These are phyloP conservation scores for Drosophila persimilis DNA, from an alignment of 1,140 invertebrate species.

Conservation along the genomic window DNA sequence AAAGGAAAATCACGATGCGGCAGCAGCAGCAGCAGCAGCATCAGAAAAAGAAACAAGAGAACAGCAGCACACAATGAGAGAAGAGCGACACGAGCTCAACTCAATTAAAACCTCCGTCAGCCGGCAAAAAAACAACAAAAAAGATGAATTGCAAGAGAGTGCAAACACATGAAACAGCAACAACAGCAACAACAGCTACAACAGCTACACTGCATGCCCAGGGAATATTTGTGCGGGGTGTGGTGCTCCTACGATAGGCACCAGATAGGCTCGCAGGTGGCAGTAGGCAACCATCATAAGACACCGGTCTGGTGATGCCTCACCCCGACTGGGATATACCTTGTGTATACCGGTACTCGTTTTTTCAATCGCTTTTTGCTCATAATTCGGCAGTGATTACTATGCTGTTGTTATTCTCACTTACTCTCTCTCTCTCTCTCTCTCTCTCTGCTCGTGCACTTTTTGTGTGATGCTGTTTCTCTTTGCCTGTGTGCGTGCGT, in stretches of 20 bases:
- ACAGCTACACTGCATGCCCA: constrained; percentile 29
- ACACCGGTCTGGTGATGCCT: no score
- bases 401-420: no score
- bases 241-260: no score
- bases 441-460: not conserved
- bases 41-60: not conserved
- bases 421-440: no score
- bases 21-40: constrained; percentile 12
- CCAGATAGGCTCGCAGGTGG: no score
- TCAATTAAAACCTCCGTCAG: constrained; percentile 72
- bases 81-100: constrained; percentile 43
- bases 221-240: no score
- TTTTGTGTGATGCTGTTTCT: not conserved
- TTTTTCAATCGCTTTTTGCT: constrained; percentile 27
- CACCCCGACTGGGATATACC: no score
- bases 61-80: constrained; percentile 11
- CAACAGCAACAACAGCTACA: constrained; percentile 36
- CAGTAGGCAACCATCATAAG: no score
- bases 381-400: constrained; percentile 29
- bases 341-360: constrained; percentile 20
- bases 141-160: constrained; percentile 37
- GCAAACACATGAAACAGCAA: constrained; percentile 37
- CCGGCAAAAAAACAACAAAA: constrained; percentile 49
- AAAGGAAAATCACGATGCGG: constrained; percentile 59
- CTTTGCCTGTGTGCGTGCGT: constrained; percentile 7